phyloP scores from a whole-genome alignment of 2,888 invertebrate species.

The Seira ritae region DNA sequence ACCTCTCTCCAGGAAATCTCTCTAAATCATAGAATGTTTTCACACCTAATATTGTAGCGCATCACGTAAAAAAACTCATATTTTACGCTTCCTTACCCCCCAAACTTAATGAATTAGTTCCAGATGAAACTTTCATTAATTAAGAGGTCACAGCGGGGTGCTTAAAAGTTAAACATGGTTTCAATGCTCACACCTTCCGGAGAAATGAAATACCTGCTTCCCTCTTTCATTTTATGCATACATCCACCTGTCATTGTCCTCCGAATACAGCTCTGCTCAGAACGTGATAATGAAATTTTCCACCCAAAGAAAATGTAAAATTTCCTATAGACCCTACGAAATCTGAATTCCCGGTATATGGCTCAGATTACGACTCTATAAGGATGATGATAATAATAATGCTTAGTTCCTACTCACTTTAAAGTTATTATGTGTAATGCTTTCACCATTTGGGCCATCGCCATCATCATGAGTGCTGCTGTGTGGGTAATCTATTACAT shows the following conservation, averaged over 20 bases:
- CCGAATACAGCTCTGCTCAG: background rate
- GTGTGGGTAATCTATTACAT: constrained; percentile 6
- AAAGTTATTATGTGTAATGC: background rate
- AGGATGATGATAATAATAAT: background rate
- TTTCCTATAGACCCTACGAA: background rate
- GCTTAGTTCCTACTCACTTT: background rate
- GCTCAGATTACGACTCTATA: too few species aligned
- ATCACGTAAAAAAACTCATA: constrained; percentile 47
- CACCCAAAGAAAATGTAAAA: background rate
- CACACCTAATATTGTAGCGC: background rate
- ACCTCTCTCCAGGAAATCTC: background rate
- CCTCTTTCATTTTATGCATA: background rate
- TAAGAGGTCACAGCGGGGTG: constrained; percentile 72
- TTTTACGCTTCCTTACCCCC: constrained; percentile 57
- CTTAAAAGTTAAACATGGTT: constrained; percentile 57
- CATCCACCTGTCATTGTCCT: background rate
- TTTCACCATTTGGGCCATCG: background rate
- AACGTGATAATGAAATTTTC: background rate
- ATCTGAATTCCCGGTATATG: too few species aligned
- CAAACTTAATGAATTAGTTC: constrained; percentile 71
- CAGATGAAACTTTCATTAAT: constrained; percentile 72
- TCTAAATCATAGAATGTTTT: background rate
- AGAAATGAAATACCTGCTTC: constrained; percentile 16
- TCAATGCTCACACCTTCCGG: constrained; percentile 13
- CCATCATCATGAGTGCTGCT: background rate